Evolutionary conservation across 2,113 vertebrate genomes (phyloP).

Genomic region (Notarius lentiginosus): DNA sequence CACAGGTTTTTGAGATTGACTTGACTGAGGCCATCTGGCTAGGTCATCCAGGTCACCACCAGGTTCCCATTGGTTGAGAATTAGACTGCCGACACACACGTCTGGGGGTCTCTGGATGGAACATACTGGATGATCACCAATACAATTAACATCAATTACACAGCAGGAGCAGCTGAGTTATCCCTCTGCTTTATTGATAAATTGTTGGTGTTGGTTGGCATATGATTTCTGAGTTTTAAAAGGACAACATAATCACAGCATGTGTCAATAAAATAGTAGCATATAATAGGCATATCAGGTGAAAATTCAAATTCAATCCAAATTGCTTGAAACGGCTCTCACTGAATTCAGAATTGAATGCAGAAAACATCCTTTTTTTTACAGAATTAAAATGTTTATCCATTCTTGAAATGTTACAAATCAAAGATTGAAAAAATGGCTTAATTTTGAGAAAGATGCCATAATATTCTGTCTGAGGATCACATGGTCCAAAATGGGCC

Average conservation of each 20-base stretch:
- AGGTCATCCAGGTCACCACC: constrained; percentile 28
- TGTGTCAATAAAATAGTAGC: background rate
- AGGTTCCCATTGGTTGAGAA: constrained; percentile 33
- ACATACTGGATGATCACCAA: constrained; percentile 17
- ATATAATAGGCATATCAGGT: too few species aligned
- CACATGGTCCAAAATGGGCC: too few species aligned
- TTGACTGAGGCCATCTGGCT: constrained; percentile 41
- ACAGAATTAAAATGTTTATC: too few species aligned
- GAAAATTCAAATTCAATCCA: too few species aligned
- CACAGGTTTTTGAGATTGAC: constrained; percentile 4
- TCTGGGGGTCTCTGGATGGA: constrained; percentile 26
- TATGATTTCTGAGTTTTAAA: background rate
- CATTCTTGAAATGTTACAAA: too few species aligned
- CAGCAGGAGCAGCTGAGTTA: constrained; percentile 23
- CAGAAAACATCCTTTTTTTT: too few species aligned
- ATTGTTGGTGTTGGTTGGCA: background rate
- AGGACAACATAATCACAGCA: background rate
- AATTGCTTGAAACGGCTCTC: too few species aligned
- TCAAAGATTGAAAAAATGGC: too few species aligned
- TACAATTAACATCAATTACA: constrained; percentile 47
- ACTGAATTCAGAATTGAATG: too few species aligned
- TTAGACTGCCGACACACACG: constrained; percentile 25
- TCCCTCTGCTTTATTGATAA: background rate
- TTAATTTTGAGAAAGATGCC: too few species aligned
- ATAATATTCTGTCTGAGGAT: too few species aligned